These are phyloP conservation scores for Malachius bipustulatus DNA, from an alignment of 2,888 invertebrate species.

Conservation along the genomic window DNA sequence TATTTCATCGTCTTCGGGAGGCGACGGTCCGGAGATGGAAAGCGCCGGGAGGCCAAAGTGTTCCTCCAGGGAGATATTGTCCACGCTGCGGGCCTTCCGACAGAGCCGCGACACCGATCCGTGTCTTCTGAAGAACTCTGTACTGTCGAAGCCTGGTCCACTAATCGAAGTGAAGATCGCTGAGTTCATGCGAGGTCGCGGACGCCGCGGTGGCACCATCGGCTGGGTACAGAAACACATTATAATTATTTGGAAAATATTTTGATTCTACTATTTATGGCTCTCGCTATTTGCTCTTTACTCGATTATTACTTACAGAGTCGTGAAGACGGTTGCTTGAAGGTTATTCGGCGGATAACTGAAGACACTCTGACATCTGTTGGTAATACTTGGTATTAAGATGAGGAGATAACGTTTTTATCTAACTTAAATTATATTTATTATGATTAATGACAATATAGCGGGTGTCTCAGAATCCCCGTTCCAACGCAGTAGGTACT, in stretches of 20 bases:
- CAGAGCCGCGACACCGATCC: slow-evolving; percentile 70
- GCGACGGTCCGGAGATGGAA: slow-evolving; percentile 69
- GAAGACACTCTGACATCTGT: no score
- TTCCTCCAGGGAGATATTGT: slow-evolving; percentile 49
- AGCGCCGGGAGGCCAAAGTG: slow-evolving; percentile 65
- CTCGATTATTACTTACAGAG: no score
- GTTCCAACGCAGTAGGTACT: no score
- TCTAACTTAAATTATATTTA: no score
- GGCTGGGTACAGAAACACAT: slow-evolving; percentile 16
- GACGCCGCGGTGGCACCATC: slow-evolving; percentile 38
- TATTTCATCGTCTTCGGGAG: slow-evolving; percentile 53
- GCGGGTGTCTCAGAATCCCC: no score
- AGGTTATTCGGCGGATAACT: no score
- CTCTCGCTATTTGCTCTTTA: no score
- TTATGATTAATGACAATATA: no score
- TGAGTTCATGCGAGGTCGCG: slow-evolving; percentile 70
- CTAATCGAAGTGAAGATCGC: slow-evolving; percentile 73
- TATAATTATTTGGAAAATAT: neutral
- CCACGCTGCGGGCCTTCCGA: slow-evolving; percentile 66
- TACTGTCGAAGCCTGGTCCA: slow-evolving; percentile 63
- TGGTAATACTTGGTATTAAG: no score
- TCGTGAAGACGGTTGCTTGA: no score
- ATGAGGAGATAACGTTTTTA: no score
- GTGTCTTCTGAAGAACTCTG: slow-evolving; percentile 67
- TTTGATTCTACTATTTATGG: neutral